Percentiles rank a stretch among this genome's conserved stretches.
Conservation (phyloP, 2,797 vertebrate species). For the Acanthopagrus latus region DNA sequence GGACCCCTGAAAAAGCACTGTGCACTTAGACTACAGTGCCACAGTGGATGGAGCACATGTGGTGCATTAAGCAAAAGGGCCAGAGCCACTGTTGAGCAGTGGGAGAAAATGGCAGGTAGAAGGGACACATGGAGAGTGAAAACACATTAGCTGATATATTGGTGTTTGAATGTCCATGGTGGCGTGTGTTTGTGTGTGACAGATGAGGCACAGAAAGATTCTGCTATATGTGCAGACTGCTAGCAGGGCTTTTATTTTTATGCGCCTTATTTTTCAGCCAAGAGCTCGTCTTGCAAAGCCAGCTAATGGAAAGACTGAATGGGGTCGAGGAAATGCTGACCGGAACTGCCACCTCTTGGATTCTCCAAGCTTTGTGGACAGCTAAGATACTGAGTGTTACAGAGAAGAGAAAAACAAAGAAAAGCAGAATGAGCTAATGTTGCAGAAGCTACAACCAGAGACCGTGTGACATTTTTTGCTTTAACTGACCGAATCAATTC, state of each 20-base stretch:
- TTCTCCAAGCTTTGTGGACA: neutral
- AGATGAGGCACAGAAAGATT: neutral
- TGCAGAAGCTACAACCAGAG: no score
- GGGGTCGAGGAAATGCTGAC: neutral
- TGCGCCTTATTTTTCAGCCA: neutral
- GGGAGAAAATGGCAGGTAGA: conserved; percentile 25
- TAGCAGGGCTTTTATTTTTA: conserved; percentile 31
- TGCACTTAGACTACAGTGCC: conserved; percentile 50
- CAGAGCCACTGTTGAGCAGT: conserved; percentile 2
- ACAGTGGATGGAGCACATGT: conserved; percentile 22
- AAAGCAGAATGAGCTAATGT: neutral
- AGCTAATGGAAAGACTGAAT: conserved; percentile 15
- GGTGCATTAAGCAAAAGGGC: conserved; percentile 53
- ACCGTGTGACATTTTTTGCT: no score
- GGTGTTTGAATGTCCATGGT: conserved; percentile 4
- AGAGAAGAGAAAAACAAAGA: neutral
- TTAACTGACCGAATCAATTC: no score
- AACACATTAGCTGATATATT: conserved; percentile 44
- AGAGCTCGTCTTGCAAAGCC: neutral
- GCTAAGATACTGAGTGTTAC: neutral
- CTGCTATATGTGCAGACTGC: neutral
- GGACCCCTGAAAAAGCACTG: conserved; percentile 22
- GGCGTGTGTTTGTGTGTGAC: conserved; percentile 19
- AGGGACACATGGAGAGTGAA: conserved; percentile 25
- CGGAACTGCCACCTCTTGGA: neutral